Percentiles rank a stretch among this genome's conserved stretches.
phyloP scores from a whole-genome alignment of 2,797 vertebrate species.

The Gephyroberyx darwinii region DNA sequence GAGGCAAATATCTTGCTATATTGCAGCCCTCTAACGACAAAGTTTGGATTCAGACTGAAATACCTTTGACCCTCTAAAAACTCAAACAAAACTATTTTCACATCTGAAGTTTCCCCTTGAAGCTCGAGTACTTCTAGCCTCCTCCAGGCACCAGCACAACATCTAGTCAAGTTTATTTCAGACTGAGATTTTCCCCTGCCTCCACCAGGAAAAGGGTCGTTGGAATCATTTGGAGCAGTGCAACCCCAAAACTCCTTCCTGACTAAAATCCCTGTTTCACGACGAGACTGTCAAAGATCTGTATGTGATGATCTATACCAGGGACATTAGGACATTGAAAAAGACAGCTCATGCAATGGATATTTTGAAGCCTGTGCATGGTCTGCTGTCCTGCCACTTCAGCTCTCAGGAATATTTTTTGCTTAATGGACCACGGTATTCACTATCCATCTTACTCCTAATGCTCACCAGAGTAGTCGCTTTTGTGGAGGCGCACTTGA shows the following conservation, averaged over 20 bases:
- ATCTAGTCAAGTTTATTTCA: conserved; percentile 46
- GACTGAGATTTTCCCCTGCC: conserved; percentile 26
- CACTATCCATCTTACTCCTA: not conserved
- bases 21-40: conserved; percentile 34
- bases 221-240: conserved; percentile 30
- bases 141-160: conserved; percentile 33
- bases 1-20: conserved; percentile 16
- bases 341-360: conserved; percentile 10
- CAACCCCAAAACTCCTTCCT: conserved; percentile 18
- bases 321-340: not conserved
- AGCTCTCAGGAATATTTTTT: not conserved
- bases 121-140: conserved; percentile 24
- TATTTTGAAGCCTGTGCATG: conserved; percentile 4
- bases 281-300: conserved; percentile 30
- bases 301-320: conserved; percentile 17
- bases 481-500: conserved; percentile 9
- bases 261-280: conserved; percentile 32
- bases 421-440: conserved; percentile 10
- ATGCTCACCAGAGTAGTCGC: not conserved
- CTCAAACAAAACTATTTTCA: conserved; percentile 31
- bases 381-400: not conserved
- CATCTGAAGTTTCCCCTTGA: conserved; percentile 19
- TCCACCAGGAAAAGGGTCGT: conserved; percentile 22
- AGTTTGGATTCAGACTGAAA: conserved; percentile 12
- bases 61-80: conserved; percentile 20